Evolutionary conservation across 2,888 invertebrate genomes (phyloP), one percentile per base, ranked within the genome.

Genomic region (Eudemis profundana): DNA sequence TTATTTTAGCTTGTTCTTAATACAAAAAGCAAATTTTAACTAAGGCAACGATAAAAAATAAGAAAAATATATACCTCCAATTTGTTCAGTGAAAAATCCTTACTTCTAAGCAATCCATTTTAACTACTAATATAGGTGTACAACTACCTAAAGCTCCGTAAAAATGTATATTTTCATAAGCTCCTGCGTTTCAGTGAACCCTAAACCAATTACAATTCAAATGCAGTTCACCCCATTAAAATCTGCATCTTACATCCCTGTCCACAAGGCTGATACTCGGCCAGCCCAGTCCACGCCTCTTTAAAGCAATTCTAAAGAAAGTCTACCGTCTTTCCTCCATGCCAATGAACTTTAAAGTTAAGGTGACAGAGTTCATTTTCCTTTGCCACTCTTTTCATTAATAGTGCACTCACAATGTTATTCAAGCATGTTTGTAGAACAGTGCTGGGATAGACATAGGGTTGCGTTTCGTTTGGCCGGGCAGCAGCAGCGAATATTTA

Each of bases 401-500:
- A 33, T 10, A 12, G 0, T 40, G 15, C 5, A n/a, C 12, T 33
- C n/a, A 27, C 61, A 53, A 27, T 15, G 4, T 15, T 53, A 4
- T 40, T 8, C 19, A 40, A 27, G 19, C 47, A 14, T 27, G 27
- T 14, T 27, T 19, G 4, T 17, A 12, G 12, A 15, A 12, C 38
- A 12, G 14, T 63, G 29, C 56, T 27, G 7, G 1, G n/a, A 15
- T 14, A 3, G 0, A 12, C 17, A n/a, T 33, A 14, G 53, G n/a
- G 61, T 38, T 54, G n/a, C 1, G 36, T 54, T 46, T 53, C 4
- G 23, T 5, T 46, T 15, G n/a, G 17, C 17, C 8, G 5, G 29
- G 7, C 8, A 15, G 33, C 46, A 54, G 38, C 14, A 14, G 38
- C 23, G 10, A 8, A 8, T 54, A 67, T 74, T 74, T 70, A 61